Percentiles rank a stretch among this genome's conserved stretches.
phyloP scores from a whole-genome alignment of 2,113 vertebrate species.

The Trochalopteron elliotii region DNA sequence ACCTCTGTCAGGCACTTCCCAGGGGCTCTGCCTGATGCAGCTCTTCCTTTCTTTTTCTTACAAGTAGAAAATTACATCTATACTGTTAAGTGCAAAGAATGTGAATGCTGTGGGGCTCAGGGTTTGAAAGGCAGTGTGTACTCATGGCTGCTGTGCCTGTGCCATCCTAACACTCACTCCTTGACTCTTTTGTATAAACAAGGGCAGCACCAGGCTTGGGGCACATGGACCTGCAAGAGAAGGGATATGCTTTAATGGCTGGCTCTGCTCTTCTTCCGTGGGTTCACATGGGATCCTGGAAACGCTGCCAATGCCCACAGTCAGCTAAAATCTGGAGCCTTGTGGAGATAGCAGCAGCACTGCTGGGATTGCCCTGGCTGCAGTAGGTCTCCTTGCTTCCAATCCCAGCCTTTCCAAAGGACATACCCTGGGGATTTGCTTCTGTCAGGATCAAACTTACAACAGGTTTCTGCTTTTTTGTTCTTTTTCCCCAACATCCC shows the following conservation, averaged over 20 bases:
- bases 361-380: not conserved
- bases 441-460: not conserved
- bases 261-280: not conserved
- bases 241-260: not conserved
- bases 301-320: not conserved
- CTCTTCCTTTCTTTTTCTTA: not conserved
- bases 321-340: not conserved
- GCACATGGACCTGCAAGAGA: rapidly evolving
- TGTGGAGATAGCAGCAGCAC: not conserved
- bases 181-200: not conserved
- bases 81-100: not conserved
- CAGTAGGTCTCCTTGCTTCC: not conserved
- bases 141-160: not conserved
- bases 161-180: not conserved
- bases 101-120: not conserved
- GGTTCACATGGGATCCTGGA: not conserved
- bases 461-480: not conserved
- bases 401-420: not conserved
- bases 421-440: not conserved
- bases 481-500: not conserved
- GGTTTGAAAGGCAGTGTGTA: not conserved
- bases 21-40: not conserved
- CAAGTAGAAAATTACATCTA: not conserved
- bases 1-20: not conserved
- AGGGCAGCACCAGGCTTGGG: not conserved